A percentile compares a stretch with the other conserved stretches of the same genome.
Conservation (phyloP, 2,888 invertebrate species). For the Acrobasis suavella region DNA sequence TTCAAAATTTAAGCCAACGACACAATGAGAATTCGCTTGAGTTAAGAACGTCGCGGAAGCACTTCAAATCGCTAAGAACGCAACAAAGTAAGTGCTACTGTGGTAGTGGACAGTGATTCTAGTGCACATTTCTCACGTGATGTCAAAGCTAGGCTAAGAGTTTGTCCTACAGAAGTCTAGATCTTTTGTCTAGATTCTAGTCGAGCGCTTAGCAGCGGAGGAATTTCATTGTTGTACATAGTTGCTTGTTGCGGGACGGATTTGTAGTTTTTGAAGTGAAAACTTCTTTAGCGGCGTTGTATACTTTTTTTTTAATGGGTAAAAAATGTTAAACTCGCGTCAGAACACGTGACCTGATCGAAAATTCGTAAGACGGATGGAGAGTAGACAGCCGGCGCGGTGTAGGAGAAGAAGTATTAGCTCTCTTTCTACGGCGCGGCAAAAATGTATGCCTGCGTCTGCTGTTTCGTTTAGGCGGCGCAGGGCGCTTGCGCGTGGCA, state of each 20-base stretch:
- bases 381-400: no score
- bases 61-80: not conserved
- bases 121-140: slow-evolving; percentile 14
- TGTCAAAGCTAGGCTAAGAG: slow-evolving; percentile 4
- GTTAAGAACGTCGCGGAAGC: not conserved
- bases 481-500: no score
- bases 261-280: not conserved
- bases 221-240: slow-evolving; percentile 8
- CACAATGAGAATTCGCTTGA: not conserved
- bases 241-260: not conserved
- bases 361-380: no score
- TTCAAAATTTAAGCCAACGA: no score
- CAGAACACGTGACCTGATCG: no score
- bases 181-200: slow-evolving; percentile 8
- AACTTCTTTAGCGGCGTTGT: no score
- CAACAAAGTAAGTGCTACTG: slow-evolving; percentile 1
- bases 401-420: no score
- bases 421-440: no score
- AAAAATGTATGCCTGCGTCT: no score
- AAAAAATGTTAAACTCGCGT: no score
- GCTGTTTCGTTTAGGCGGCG: no score
- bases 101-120: not conserved
- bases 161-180: not conserved
- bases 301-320: no score
- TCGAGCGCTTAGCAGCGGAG: not conserved